Evolutionary conservation across 1,140 invertebrate species (phyloP).

Genomic region (Oncopodura yosiiana): DNA sequence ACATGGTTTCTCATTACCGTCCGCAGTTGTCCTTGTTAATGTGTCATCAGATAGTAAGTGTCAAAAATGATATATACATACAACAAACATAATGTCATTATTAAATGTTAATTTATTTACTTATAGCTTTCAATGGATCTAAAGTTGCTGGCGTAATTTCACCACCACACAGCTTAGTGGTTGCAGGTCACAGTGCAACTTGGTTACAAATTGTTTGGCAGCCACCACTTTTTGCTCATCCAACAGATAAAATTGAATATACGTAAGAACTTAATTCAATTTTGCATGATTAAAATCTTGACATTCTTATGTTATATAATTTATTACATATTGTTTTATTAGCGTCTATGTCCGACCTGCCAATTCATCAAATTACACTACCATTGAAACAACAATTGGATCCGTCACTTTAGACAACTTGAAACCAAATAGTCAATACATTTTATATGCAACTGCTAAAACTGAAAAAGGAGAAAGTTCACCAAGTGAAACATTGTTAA

Average conservation of each 20-base stretch:
- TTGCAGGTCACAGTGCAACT: slow-evolving; percentile 63
- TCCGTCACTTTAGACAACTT: slow-evolving; percentile 58
- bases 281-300: background rate
- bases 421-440: slow-evolving; percentile 64
- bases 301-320: background rate
- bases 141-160: slow-evolving; percentile 55
- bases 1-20: slow-evolving; percentile 63
- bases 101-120: slow-evolving; percentile 1
- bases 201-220: slow-evolving; percentile 69
- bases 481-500: slow-evolving; percentile 65
- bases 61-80: background rate
- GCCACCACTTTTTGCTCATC: slow-evolving; percentile 64
- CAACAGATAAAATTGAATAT: slow-evolving; percentile 61
- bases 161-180: slow-evolving; percentile 61
- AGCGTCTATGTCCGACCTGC: slow-evolving; percentile 58
- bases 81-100: background rate
- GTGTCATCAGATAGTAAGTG: slow-evolving; percentile 48
- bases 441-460: slow-evolving; percentile 59
- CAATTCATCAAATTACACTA: slow-evolving; percentile 48
- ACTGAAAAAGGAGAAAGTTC: slow-evolving; percentile 54
- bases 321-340: slow-evolving; percentile 19
- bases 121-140: slow-evolving; percentile 38
- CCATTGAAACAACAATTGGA: slow-evolving; percentile 53
- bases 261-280: slow-evolving; percentile 45
- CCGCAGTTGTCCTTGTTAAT: slow-evolving; percentile 63